A percentile compares a stretch with the other conserved stretches of the same genome.
Conservation (phyloP, 1,140 invertebrate genomes). For the Lethrus apterus region DNA sequence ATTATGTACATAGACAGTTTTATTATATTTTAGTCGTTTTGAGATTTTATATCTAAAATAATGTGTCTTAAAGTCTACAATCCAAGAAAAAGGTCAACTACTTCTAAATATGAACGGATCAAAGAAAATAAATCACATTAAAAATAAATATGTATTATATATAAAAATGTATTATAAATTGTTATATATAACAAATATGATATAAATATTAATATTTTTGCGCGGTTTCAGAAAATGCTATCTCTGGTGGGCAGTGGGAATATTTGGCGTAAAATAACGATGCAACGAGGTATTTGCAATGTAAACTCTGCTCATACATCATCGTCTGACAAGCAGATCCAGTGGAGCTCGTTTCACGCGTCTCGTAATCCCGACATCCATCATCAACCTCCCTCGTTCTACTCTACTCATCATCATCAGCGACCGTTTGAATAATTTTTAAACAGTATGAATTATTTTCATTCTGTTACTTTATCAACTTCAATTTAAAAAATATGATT, state of each 20-base stretch:
- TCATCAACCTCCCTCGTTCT: constrained; percentile 26
- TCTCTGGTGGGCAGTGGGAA: constrained; percentile 17
- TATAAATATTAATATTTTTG: no score
- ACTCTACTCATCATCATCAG: constrained; percentile 5
- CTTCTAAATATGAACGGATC: no score
- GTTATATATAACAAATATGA: no score
- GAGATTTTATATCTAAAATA: no score
- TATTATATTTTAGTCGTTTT: no score
- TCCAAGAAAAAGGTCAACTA: no score
- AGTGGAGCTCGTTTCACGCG: constrained; percentile 34
- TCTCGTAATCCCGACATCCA: constrained; percentile 39
- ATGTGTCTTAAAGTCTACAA: no score
- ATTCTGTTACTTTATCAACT: constrained; percentile 14
- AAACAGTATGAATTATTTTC: constrained; percentile 15
- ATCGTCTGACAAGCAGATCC: constrained; percentile 37
- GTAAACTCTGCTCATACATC: constrained; percentile 37
- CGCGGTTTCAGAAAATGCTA: neutral
- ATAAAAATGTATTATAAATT: no score
- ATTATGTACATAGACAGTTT: no score
- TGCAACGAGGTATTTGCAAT: constrained; percentile 33
- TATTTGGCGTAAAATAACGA: constrained; percentile 21
- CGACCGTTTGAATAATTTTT: constrained; percentile 11
- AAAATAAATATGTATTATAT: no score
- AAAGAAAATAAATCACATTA: no score
- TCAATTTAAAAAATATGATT: no score